Conservation (phyloP, 2,797 vertebrate species). For the Brachymystax lenok region DNA sequence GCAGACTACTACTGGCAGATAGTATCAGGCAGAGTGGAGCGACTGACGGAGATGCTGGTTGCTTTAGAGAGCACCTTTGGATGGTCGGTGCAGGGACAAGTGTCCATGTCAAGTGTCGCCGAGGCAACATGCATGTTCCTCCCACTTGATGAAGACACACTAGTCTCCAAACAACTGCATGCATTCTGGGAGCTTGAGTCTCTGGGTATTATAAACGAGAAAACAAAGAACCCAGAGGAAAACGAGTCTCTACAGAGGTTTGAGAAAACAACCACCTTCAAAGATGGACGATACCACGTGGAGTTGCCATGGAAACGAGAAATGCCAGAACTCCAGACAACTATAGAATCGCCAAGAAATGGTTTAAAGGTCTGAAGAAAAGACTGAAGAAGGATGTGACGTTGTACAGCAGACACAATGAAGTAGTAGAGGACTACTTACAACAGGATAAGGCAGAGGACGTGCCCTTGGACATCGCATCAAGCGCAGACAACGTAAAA, state of each 20-base stretch:
- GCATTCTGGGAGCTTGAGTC: constrained; percentile 25
- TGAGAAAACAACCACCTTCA: constrained; percentile 10
- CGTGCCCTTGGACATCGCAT: not conserved
- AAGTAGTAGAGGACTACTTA: constrained; percentile 7
- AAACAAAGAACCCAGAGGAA: not conserved
- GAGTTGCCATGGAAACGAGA: constrained; percentile 14
- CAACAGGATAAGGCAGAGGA: not conserved
- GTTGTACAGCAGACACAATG: constrained; percentile 2
- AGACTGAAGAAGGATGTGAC: constrained; percentile 4
- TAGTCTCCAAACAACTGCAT: constrained; percentile 19
- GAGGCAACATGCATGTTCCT: constrained; percentile 29
- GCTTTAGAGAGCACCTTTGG: constrained; percentile 25
- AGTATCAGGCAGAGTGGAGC: constrained; percentile 23
- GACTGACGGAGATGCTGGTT: constrained; percentile 21
- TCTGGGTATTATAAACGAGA: constrained; percentile 19
- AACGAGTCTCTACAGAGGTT: constrained; percentile 16
- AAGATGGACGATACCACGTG: constrained; percentile 3
- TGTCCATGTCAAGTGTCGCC: constrained; percentile 24
- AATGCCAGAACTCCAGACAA: constrained; percentile 7
- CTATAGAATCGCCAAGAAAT: not conserved
- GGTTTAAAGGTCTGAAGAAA: constrained; percentile 9
- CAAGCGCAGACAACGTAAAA: not conserved
- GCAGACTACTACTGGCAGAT: constrained; percentile 26
- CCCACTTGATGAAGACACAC: constrained; percentile 9
- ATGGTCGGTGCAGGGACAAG: constrained; percentile 34